A percentile compares a stretch with the other conserved stretches of the same genome.
Conservation (phyloP, 2,113 vertebrate genomes). For the Spermophilus dauricus region DNA sequence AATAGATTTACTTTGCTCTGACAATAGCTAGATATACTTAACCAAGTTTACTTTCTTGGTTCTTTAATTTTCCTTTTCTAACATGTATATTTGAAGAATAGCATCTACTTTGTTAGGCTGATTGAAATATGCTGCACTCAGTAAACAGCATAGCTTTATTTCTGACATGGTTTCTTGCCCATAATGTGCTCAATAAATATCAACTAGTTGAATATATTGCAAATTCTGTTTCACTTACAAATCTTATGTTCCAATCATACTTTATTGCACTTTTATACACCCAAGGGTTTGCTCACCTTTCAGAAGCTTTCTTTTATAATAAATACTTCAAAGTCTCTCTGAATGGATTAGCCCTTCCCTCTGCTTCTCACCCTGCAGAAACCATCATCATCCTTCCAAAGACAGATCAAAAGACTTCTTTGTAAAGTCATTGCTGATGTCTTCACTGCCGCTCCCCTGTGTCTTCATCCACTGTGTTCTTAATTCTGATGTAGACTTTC, state of each 20-base stretch:
- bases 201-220: neutral
- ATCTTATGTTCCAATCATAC: neutral
- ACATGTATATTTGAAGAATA: neutral
- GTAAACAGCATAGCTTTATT: neutral
- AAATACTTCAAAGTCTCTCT: neutral
- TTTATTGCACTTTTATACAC: neutral
- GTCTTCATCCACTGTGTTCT: neutral
- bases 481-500: neutral
- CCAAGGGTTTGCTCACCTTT: neutral
- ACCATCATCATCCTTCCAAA: neutral
- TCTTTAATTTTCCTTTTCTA: neutral
- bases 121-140: neutral
- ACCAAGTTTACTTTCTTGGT: neutral
- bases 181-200: neutral
- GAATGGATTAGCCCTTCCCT: neutral
- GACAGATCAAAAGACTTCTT: neutral
- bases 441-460: neutral
- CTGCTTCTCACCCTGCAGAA: constrained; percentile 26
- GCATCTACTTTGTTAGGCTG: neutral
- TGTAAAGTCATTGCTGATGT: neutral
- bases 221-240: neutral
- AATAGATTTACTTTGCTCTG: neutral
- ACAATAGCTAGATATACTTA: neutral
- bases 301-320: neutral
- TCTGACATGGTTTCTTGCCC: neutral